Evolutionary conservation across 2,113 vertebrate genomes (phyloP).

Genomic region (Delphinus delphis): DNA sequence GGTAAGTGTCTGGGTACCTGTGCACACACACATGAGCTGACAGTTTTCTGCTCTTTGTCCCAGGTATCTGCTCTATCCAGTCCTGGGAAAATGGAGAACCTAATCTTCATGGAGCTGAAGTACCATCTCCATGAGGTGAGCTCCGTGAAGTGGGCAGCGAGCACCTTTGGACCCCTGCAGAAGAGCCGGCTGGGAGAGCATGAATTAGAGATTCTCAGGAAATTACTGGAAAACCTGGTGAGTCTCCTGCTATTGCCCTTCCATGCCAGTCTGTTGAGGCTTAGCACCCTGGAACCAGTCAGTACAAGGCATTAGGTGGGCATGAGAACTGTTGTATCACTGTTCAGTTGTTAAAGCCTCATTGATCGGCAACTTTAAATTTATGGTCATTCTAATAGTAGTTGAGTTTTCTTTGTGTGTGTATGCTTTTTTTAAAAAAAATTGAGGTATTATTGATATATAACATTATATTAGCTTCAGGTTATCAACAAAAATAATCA

Average conservation of each 20-base stretch:
- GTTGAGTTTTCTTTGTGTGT: not conserved
- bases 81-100: constrained; percentile 88
- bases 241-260: not conserved
- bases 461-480: not conserved
- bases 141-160: constrained; percentile 91
- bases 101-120: constrained; percentile 90
- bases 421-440: not conserved
- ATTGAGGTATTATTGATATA: not conserved
- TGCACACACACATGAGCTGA: not conserved
- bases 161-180: constrained; percentile 93
- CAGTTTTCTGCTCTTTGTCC: accelerated
- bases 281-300: not conserved
- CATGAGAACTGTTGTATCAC: not conserved
- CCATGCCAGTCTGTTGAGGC: not conserved
- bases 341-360: not conserved
- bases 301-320: not conserved
- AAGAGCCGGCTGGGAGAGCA: constrained; percentile 93
- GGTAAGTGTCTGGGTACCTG: not conserved
- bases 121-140: constrained; percentile 87
- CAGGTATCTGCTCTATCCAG: constrained; percentile 92
- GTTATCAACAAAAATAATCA: not conserved
- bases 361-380: not conserved
- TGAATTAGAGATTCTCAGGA: constrained; percentile 96
- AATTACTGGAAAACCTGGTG: constrained; percentile 94
- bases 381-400: not conserved